Evolutionary conservation across 1,140 invertebrate species (phyloP).

Genomic region (Trinorchestia longiramus): DNA sequence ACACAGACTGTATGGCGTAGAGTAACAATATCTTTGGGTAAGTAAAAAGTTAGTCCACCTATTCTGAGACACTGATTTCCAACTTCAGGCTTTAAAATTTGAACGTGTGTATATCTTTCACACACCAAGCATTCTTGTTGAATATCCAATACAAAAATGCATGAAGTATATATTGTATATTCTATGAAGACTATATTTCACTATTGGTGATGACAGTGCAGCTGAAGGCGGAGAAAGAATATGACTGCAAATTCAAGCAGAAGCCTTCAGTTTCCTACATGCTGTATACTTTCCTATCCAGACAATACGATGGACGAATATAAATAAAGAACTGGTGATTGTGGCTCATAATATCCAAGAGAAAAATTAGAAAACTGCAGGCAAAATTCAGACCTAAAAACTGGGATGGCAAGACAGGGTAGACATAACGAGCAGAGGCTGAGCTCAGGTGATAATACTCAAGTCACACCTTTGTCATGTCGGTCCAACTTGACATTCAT

Average conservation of each 20-base stretch:
- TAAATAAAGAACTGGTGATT: not conserved
- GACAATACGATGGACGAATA: not conserved
- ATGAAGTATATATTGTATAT: too few relatives aligned
- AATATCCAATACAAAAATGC: too few relatives aligned
- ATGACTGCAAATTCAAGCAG: not conserved
- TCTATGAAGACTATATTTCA: too few relatives aligned
- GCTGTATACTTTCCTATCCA: not conserved
- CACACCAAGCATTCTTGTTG: too few relatives aligned
- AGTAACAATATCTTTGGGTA: too few relatives aligned
- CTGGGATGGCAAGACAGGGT: not conserved
- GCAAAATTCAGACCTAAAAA: not conserved
- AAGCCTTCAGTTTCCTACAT: not conserved
- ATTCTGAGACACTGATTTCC: too few relatives aligned
- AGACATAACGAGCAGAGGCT: not conserved
- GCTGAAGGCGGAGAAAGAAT: not conserved
- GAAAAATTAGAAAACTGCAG: not conserved
- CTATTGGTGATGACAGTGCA: too few relatives aligned
- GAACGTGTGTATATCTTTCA: too few relatives aligned
- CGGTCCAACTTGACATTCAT: not conserved
- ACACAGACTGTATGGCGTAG: too few relatives aligned
- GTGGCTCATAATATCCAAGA: not conserved
- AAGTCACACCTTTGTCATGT: not conserved
- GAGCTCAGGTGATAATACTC: not conserved
- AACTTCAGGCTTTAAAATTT: too few relatives aligned
- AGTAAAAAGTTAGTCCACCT: too few relatives aligned